Evolutionary conservation across 2,888 invertebrate genomes (phyloP), one percentile per base, ranked within the genome.

Genomic region (Ophraella communa): DNA sequence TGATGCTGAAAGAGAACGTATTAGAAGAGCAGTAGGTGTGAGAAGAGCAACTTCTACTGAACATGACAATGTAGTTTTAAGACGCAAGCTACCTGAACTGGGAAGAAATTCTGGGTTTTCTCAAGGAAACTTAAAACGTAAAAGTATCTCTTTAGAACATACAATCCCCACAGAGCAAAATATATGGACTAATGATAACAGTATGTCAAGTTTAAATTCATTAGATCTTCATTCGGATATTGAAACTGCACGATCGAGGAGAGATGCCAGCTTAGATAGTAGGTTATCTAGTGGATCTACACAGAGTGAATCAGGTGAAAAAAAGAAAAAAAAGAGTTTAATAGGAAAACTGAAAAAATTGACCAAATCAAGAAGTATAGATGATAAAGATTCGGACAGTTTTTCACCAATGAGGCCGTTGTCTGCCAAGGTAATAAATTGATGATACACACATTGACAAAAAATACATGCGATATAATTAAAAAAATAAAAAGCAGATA

Each of bases 121-220:
- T 27, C 75, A 75, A 59, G 75, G 87, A 58, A 88, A 86, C 76
- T 79, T 91, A 47, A 87, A 89, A 69, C 84, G 90, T 67, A 91
- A 90, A 77, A 90, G 90, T 78, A 80, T 91, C 49, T 91, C 91
- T 5, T 79, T 92, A 67, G 91, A 91, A 79, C 91, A 92, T 78
- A 87, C 87, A 44, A 83, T 83, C 68, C 84, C 84, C 67, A 76
- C 81, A 52, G 85, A 85, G 69, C 85, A 91, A 84, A 85, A 85
- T 63, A 93, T 95, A 75, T 95, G 95, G 95, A 91, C 90, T 72
- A 89, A 90, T 24, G 93, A 93, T 69, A 93, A 93, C 64, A 95
- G 94, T 78, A 87, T 92, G 64, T 91, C 93, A 0, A 94, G 94
- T 65, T 85, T 94, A 81, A 92, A 92, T 75, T 94, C 94, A 0